Conservation (phyloP, 2,797 vertebrate genomes). For the Falco columbarius region DNA sequence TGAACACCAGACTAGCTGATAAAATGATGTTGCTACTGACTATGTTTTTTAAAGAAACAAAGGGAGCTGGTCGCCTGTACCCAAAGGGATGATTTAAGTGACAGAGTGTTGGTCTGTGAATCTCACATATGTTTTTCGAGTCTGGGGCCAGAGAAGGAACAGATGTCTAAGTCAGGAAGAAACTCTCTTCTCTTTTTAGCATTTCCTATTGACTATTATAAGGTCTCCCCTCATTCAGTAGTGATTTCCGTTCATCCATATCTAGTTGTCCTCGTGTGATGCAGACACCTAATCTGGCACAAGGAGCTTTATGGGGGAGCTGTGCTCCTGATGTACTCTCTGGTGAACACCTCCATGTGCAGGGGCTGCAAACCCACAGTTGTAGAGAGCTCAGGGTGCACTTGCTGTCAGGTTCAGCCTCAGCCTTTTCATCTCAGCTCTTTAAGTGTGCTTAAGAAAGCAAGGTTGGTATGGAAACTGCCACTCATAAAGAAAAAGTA, state of each 20-base stretch:
- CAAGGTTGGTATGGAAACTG: slow-evolving; percentile 19
- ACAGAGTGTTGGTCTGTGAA: slow-evolving; percentile 30
- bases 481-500: not conserved
- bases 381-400: fast-evolving
- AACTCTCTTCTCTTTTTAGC: slow-evolving; percentile 2
- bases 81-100: slow-evolving; percentile 7
- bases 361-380: not conserved
- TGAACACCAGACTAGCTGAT: slow-evolving; percentile 28
- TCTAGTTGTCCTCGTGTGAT: not conserved
- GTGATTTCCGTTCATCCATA: not conserved
- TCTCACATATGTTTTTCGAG: not conserved
- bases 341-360: not conserved
- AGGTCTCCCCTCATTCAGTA: not conserved
- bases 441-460: not conserved
- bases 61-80: not conserved
- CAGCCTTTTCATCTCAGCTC: not conserved
- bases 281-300: not conserved
- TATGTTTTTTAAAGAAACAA: slow-evolving; percentile 32
- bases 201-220: not conserved
- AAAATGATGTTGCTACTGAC: not conserved
- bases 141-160: slow-evolving; percentile 27
- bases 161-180: slow-evolving; percentile 30
- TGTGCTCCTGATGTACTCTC: not conserved
- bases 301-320: not conserved
- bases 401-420: not conserved